These are phyloP conservation scores for Chaenodraco wilsoni DNA, from an alignment of 2,797 vertebrate genomes.

Conservation along the genomic window DNA sequence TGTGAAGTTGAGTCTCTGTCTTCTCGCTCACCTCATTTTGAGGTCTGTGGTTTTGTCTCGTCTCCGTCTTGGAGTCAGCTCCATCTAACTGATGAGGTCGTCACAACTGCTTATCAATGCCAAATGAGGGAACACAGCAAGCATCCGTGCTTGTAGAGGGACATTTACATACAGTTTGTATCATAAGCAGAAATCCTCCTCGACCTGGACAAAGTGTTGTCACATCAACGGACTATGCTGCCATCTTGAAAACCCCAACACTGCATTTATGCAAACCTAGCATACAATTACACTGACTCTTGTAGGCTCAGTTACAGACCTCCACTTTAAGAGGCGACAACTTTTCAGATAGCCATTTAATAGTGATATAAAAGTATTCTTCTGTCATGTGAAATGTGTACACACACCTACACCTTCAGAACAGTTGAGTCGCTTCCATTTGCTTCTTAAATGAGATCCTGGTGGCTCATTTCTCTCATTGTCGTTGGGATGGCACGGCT, in stretches of 20 bases:
- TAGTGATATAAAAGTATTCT: conserved; percentile 33
- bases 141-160: conserved; percentile 32
- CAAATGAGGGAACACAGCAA: conserved; percentile 66
- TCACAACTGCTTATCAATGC: conserved; percentile 79
- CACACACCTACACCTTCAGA: conserved; percentile 37
- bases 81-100: conserved; percentile 83
- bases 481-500: conserved; percentile 47
- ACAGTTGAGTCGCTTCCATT: conserved; percentile 51
- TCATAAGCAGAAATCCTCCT: conserved; percentile 67
- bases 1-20: conserved; percentile 79
- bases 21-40: conserved; percentile 76
- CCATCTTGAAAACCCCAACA: conserved; percentile 31
- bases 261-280: neutral
- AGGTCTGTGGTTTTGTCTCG: conserved; percentile 79
- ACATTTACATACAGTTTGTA: conserved; percentile 71
- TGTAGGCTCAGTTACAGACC: conserved; percentile 20
- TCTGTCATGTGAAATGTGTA: conserved; percentile 46
- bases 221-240: conserved; percentile 30
- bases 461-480: conserved; percentile 45
- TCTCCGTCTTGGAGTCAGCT: conserved; percentile 79
- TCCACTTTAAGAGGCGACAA: conserved; percentile 26
- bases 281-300: conserved; percentile 18
- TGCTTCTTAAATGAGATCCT: conserved; percentile 51
- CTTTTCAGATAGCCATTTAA: conserved; percentile 35
- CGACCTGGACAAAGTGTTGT: conserved; percentile 59